These are phyloP conservation scores for Amphimallon solstitiale DNA, from an alignment of 2,888 invertebrate species.

Conservation along the genomic window DNA sequence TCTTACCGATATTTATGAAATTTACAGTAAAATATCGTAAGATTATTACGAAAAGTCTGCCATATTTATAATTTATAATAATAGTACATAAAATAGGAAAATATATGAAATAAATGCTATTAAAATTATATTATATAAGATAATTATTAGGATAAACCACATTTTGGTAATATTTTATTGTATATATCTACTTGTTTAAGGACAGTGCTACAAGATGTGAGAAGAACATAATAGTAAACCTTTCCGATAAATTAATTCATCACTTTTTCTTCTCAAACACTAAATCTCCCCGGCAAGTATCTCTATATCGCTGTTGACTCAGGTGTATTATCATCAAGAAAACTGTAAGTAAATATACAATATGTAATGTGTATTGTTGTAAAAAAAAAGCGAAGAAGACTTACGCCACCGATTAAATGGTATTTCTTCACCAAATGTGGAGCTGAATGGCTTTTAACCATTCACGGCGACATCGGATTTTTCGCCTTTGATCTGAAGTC, in stretches of 20 bases:
- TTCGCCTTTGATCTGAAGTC: constrained; percentile 9
- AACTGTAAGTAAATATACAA: constrained; percentile 27
- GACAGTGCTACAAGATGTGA: constrained; percentile 9
- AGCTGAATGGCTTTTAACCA: constrained; percentile 18
- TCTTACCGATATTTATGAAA: no score
- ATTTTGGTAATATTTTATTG: constrained; percentile 15
- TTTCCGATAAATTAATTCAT: constrained; percentile 28
- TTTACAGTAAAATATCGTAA: no score
- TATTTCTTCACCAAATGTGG: constrained; percentile 6
- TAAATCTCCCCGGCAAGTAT: constrained; percentile 15
- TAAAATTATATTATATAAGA: no score
- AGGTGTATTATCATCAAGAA: constrained; percentile 28
- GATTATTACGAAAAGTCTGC: no score
- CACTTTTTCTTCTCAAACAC: constrained; percentile 4
- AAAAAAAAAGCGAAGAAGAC: constrained; percentile 15
- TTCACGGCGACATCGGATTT: constrained; percentile 13
- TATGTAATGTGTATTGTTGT: constrained; percentile 21
- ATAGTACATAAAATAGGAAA: no score
- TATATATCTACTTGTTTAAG: constrained; percentile 11
- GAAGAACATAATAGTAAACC: neutral
- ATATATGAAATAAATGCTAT: no score
- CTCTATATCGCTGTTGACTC: constrained; percentile 27
- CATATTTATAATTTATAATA: no score
- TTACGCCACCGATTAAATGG: constrained; percentile 18
- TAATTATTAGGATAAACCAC: no score